These are phyloP conservation scores for Melitaea cinxia DNA, from an alignment of 1,140 invertebrate species.

Conservation along the genomic window DNA sequence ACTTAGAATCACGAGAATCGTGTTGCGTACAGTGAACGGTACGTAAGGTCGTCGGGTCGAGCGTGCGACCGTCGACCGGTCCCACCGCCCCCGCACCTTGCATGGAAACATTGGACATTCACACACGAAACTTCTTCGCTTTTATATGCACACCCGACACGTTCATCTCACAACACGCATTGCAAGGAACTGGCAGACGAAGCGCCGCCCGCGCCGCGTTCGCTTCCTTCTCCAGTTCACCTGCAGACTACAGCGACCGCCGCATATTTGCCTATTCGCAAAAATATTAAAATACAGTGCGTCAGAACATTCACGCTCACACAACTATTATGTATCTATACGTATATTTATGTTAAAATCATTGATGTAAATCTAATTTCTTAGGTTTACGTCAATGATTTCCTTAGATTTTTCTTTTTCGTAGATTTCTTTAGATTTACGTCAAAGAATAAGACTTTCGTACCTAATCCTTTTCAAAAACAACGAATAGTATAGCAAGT, in stretches of 20 bases:
- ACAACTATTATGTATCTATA: too few species aligned
- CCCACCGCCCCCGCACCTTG: constrained; percentile 65
- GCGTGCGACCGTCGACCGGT: constrained; percentile 67
- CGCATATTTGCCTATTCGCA: constrained; percentile 23
- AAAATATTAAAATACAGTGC: constrained; percentile 15
- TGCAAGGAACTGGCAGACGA: constrained; percentile 43
- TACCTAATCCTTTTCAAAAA: too few species aligned
- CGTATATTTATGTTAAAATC: too few species aligned
- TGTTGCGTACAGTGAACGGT: constrained; percentile 73
- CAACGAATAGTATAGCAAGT: too few species aligned
- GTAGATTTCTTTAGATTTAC: too few species aligned
- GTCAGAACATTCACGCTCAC: constrained; percentile 9
- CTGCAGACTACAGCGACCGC: constrained; percentile 49
- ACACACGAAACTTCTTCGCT: constrained; percentile 43
- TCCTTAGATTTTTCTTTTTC: too few species aligned
- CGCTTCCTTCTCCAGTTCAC: constrained; percentile 31
- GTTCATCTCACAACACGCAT: constrained; percentile 40
- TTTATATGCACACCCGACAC: constrained; percentile 31
- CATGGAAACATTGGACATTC: constrained; percentile 57
- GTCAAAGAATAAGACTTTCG: too few species aligned
- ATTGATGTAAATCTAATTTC: too few species aligned
- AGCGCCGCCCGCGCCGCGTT: constrained; percentile 47
- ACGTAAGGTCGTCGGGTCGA: constrained; percentile 73
- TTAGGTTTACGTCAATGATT: too few species aligned
- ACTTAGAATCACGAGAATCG: constrained; percentile 54